phyloP scores from a whole-genome alignment of 2,797 vertebrate genomes.

The Liasis olivaceus region DNA sequence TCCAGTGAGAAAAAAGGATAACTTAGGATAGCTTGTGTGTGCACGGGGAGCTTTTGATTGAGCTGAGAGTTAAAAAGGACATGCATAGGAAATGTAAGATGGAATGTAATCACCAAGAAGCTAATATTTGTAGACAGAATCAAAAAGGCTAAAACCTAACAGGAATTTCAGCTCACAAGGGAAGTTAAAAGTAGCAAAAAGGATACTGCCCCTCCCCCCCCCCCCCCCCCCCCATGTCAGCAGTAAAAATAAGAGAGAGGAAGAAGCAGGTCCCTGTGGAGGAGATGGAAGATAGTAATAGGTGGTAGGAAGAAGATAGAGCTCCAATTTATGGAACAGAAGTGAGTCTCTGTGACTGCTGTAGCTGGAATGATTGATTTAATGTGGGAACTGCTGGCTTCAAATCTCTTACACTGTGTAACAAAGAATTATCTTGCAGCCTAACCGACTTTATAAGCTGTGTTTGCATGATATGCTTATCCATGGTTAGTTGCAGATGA shows the following conservation, averaged over 20 bases:
- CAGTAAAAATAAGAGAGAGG: not conserved
- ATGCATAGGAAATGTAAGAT: not conserved
- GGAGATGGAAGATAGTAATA: not conserved
- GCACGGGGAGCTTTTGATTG: not conserved
- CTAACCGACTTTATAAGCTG: not conserved
- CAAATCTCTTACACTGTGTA: not conserved
- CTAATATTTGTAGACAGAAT: not conserved
- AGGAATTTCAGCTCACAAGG: not conserved
- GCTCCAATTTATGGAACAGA: not conserved
- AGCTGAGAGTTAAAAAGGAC: not conserved
- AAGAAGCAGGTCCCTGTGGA: not conserved
- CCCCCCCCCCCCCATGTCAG: not conserved
- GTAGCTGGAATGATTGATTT: not conserved
- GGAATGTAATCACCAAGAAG: not conserved
- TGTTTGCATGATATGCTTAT: not conserved
- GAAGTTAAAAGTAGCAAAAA: not conserved
- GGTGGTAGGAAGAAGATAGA: not conserved
- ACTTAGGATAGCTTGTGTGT: not conserved
- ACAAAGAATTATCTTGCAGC: not conserved
- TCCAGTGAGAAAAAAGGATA: not conserved
- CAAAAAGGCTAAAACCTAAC: not conserved
- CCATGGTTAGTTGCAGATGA: not conserved
- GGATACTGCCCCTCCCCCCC: not conserved
- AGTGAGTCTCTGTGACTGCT: not conserved
- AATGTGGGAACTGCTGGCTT: not conserved